These are phyloP conservation scores for Microcebus lehilahytsara DNA, from an alignment of 2,113 vertebrate species.

Conservation along the genomic window DNA sequence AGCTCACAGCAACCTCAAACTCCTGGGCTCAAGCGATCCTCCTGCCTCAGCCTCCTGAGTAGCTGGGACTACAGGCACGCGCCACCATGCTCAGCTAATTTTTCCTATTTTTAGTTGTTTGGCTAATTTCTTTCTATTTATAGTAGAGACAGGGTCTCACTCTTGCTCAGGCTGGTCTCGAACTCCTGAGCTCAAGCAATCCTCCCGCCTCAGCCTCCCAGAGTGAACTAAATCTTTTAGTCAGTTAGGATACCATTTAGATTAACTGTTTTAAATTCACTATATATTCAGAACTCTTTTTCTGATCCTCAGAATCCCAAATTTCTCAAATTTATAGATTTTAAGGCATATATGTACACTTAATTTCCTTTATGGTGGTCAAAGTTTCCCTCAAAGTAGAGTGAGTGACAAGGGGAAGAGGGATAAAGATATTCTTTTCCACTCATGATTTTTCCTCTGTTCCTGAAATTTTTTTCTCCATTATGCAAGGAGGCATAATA, in stretches of 20 bases:
- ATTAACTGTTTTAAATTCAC: background rate
- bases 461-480: background rate
- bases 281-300: background rate
- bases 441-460: background rate
- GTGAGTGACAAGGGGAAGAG: background rate
- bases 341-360: background rate
- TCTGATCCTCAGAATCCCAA: background rate
- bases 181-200: too few species aligned
- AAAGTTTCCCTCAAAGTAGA: background rate
- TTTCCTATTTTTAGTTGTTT: too few species aligned
- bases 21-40: too few species aligned
- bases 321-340: background rate
- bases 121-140: too few species aligned
- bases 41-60: too few species aligned
- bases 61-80: too few species aligned
- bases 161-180: too few species aligned
- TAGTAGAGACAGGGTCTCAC: too few species aligned
- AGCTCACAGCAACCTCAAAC: too few species aligned
- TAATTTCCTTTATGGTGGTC: background rate
- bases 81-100: too few species aligned
- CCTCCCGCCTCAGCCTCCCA: too few species aligned
- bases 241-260: background rate
- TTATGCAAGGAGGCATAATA: slow-evolving; percentile 42
- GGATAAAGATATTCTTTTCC: background rate
- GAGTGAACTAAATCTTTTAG: slow-evolving; percentile 12